phyloP scores from a whole-genome alignment of 1,140 invertebrate species.

The Temnothorax nylanderi region DNA sequence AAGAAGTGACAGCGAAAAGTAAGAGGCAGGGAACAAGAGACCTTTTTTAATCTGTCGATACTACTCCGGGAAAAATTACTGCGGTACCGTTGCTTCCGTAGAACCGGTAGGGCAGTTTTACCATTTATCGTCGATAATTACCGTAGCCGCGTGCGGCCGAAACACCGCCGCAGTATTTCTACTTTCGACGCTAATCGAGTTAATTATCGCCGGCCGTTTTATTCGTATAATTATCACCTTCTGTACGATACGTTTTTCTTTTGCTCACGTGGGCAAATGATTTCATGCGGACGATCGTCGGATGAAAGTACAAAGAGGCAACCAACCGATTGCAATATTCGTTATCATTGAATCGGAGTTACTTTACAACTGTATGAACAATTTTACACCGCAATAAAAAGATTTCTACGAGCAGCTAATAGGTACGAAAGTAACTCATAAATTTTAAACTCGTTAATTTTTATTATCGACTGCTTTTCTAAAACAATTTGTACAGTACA shows the following conservation, averaged over 20 bases:
- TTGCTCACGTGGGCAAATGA: background rate
- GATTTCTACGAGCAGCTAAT: background rate
- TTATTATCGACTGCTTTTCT: background rate
- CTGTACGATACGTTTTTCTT: background rate
- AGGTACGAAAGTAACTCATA: background rate
- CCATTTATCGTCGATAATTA: slow-evolving; percentile 68
- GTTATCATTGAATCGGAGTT: background rate
- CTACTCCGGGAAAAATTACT: slow-evolving; percentile 64
- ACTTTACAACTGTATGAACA: background rate
- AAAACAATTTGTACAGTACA: background rate
- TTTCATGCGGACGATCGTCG: background rate
- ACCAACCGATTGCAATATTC: background rate
- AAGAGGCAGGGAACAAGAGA: slow-evolving; percentile 3
- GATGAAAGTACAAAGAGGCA: background rate
- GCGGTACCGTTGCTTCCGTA: slow-evolving; percentile 42
- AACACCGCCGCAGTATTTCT: slow-evolving; percentile 51
- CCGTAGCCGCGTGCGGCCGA: slow-evolving; percentile 41
- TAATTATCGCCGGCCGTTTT: slow-evolving; percentile 57
- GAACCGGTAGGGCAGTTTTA: background rate
- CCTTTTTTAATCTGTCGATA: slow-evolving; percentile 71
- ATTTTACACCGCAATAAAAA: background rate
- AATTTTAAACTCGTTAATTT: background rate
- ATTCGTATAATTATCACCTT: background rate
- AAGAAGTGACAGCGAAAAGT: background rate
- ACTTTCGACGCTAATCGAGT: slow-evolving; percentile 63